These are phyloP conservation scores for Drosophila vallismaia DNA, from an alignment of 2,888 invertebrate species.

Conservation along the genomic window DNA sequence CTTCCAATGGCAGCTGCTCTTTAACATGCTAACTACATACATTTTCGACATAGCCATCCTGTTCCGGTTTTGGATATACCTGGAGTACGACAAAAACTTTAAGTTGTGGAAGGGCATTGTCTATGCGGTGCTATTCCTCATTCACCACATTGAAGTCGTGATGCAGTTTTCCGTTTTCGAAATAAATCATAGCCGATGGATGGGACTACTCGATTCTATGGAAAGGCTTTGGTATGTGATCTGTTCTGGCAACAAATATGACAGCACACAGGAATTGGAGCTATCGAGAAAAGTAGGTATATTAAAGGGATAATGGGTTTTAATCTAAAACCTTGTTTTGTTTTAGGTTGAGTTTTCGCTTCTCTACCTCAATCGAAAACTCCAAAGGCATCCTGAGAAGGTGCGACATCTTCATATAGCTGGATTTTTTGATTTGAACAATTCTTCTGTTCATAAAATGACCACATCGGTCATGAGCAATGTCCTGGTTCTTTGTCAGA, in stretches of 20 bases:
- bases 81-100: conserved; percentile 7
- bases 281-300: conserved; percentile 47
- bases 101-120: neutral
- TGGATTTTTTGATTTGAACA: conserved; percentile 57
- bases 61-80: conserved; percentile 52
- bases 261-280: neutral
- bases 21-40: conserved; percentile 53
- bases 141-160: conserved; percentile 42
- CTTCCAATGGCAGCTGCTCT: conserved; percentile 50
- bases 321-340: conserved; percentile 36
- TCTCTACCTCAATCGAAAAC: conserved; percentile 35
- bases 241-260: neutral
- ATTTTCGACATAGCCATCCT: conserved; percentile 41
- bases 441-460: conserved; percentile 19
- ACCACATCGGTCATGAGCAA: conserved; percentile 34
- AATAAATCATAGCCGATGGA: conserved; percentile 34
- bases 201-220: conserved; percentile 8
- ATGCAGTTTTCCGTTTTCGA: conserved; percentile 53
- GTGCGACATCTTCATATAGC: conserved; percentile 48
- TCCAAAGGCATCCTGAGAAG: conserved; percentile 40
- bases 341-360: conserved; percentile 50
- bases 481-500: conserved; percentile 57
- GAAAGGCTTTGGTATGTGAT: conserved; percentile 28
- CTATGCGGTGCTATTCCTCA: conserved; percentile 9
- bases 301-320: neutral